Evolutionary conservation across 2,888 invertebrate species (phyloP).

Genomic region (Nephrotoma appendiculata): DNA sequence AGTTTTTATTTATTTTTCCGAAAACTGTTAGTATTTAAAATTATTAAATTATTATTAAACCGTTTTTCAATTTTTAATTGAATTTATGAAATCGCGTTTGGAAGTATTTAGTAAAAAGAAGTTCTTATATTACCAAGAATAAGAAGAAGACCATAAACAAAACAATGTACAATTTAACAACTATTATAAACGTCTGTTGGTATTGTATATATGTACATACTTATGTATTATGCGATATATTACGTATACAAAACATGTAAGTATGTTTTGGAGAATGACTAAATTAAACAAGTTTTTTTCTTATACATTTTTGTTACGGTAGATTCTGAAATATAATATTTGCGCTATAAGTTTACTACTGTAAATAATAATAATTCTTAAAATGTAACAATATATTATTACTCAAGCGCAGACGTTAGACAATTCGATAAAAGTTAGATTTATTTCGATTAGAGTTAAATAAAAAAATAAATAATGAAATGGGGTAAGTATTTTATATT

Average conservation of each 20-base stretch:
- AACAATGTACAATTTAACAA: neutral
- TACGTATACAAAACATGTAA: neutral
- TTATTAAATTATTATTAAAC: neutral
- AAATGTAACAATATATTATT: neutral
- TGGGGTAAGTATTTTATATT: neutral
- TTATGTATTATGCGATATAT: neutral
- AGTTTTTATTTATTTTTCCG: neutral
- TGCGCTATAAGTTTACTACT: neutral
- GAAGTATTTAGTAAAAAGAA: neutral
- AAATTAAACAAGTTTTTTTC: neutral
- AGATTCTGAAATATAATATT: neutral
- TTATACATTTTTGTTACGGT: neutral
- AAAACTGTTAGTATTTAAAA: neutral
- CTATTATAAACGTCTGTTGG: neutral
- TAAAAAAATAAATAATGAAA: neutral
- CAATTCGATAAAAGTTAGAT: neutral
- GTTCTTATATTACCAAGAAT: neutral
- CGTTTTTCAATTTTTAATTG: neutral
- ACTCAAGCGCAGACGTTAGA: neutral
- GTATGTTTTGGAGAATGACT: neutral
- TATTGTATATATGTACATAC: neutral
- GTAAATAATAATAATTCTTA: neutral
- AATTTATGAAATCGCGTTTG: too few relatives aligned
- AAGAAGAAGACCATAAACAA: neutral
- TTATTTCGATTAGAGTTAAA: neutral